phyloP scores from a whole-genome alignment of 2,888 invertebrate species.

The Neocrepidodera transversa region DNA sequence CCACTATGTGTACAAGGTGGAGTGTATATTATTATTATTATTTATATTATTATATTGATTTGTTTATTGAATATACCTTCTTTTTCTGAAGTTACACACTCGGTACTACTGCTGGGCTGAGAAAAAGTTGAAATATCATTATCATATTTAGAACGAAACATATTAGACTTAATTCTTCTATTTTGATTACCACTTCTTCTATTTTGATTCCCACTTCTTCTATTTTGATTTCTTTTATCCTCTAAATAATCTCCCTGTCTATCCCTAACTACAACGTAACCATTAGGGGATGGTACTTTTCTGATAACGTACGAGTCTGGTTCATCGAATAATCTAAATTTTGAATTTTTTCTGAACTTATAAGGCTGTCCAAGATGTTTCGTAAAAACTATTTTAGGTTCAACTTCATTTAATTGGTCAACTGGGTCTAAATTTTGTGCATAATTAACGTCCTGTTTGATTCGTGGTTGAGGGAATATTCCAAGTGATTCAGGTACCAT shows the following conservation, averaged over 20 bases:
- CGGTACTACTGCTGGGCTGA: neutral
- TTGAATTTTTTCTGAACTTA: neutral
- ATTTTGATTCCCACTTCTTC: no score
- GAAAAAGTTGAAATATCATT: no score
- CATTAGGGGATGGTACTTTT: neutral
- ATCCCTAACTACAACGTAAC: slow-evolving; percentile 5
- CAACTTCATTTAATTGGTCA: neutral
- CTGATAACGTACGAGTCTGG: slow-evolving; percentile 7
- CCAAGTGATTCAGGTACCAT: neutral
- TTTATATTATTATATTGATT: no score
- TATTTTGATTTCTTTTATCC: neutral
- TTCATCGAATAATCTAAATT: neutral
- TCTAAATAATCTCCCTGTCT: neutral
- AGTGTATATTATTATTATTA: no score
- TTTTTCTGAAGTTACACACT: neutral
- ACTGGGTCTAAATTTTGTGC: neutral
- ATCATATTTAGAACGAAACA: neutral
- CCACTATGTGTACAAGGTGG: no score
- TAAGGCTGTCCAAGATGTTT: neutral
- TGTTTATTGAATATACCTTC: no score
- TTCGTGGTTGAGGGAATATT: neutral
- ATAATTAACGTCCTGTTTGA: neutral
- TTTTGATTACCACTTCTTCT: no score
- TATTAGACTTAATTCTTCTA: neutral
- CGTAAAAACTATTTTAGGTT: slow-evolving; percentile 3